Conservation (phyloP, 2,113 vertebrate species). For the Peromyscus polionotus region DNA sequence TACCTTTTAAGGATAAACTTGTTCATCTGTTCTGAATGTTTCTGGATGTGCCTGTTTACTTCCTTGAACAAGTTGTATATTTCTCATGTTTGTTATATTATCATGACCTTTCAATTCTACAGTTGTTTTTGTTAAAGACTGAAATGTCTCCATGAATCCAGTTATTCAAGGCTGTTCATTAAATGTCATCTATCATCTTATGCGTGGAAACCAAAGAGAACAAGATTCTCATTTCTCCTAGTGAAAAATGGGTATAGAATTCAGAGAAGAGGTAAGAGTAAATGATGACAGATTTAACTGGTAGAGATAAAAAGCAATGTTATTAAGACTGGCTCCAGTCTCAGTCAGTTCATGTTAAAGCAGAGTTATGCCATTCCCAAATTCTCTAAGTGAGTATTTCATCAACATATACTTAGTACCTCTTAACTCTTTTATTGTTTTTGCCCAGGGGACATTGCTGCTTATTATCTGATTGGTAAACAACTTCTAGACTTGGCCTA, state of each 20-base stretch:
- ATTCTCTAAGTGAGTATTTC: not conserved
- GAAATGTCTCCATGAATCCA: not conserved
- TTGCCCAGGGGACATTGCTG: not conserved
- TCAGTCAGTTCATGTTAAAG: not conserved
- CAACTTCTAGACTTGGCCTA: not conserved
- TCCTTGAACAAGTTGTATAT: not conserved
- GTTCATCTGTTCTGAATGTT: not conserved
- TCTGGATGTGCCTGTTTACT: not conserved
- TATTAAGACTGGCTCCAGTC: not conserved
- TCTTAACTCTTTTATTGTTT: not conserved
- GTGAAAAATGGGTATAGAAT: not conserved
- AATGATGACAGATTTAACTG: not conserved
- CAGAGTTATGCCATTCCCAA: not conserved
- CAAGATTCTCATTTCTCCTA: not conserved
- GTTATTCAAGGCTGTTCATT: not conserved
- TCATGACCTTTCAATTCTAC: not conserved
- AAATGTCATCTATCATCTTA: not conserved
- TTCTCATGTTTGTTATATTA: not conserved
- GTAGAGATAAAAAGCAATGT: not conserved
- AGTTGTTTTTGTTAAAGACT: not conserved
- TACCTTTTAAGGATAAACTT: not conserved
- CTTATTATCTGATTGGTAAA: constrained; percentile 5
- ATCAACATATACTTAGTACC: not conserved
- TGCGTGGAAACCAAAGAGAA: not conserved
- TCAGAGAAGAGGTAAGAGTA: not conserved